Evolutionary conservation across 1,140 invertebrate species (phyloP).

Genomic region (silkworm (Bombyx mori)): ASM3026992v2 NC_085117.1:2394501-2395000

Average conservation of each 20-base stretch:
- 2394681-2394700: constrained; percentile 48
- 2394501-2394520: constrained; percentile 26
- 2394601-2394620: constrained; percentile 33
- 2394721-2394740: constrained; percentile 36
- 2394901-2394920: constrained; percentile 51
- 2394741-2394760: constrained; percentile 40
- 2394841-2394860: constrained; percentile 20
- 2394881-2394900: constrained; percentile 42
- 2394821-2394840: constrained; percentile 12
- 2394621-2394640: constrained; percentile 61
- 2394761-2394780: constrained; percentile 37
- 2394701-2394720: constrained; percentile 30
- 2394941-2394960: constrained; percentile 29
- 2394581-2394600: neutral
- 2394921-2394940: constrained; percentile 15
- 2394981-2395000: too few species aligned
- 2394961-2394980: too few species aligned
- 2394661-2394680: constrained; percentile 51
- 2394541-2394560: constrained; percentile 44
- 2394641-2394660: constrained; percentile 37
- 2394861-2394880: constrained; percentile 36
- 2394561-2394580: neutral
- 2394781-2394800: constrained; percentile 58
- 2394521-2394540: constrained; percentile 30
- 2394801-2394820: constrained; percentile 11